phyloP scores from a whole-genome alignment of 1,140 invertebrate genomes.

The Cepaea nemoralis region DNA sequence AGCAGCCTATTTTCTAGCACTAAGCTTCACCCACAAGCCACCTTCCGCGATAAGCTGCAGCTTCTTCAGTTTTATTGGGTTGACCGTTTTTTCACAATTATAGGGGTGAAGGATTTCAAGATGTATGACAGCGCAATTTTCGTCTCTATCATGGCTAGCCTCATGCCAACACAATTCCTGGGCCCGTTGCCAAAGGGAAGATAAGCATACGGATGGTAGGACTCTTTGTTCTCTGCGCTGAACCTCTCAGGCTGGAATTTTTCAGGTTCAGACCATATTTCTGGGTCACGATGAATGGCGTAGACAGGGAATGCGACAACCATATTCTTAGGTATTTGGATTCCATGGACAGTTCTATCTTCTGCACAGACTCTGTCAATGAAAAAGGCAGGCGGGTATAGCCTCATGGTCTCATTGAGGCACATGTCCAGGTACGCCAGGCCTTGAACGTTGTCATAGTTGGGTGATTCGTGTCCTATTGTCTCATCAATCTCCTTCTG shows the following conservation, averaged over 20 bases:
- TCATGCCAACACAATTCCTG: constrained; percentile 77
- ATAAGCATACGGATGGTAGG: constrained; percentile 62
- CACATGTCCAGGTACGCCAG: constrained; percentile 68
- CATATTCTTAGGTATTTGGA: constrained; percentile 71
- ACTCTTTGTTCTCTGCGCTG: constrained; percentile 39
- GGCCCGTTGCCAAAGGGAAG: constrained; percentile 77
- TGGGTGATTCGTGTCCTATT: constrained; percentile 47
- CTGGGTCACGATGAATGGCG: constrained; percentile 84
- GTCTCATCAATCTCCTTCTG: constrained; percentile 59
- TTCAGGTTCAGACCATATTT: constrained; percentile 80
- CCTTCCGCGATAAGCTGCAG: neutral
- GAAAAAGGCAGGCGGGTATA: constrained; percentile 62
- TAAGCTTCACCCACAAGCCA: neutral
- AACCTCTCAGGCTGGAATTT: constrained; percentile 78
- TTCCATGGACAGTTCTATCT: neutral
- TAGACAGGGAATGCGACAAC: constrained; percentile 83
- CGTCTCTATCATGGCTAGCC: constrained; percentile 77
- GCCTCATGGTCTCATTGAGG: constrained; percentile 67
- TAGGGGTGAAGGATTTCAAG: constrained; percentile 54
- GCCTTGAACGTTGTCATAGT: constrained; percentile 66
- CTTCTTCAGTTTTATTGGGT: constrained; percentile 6
- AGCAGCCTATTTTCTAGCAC: neutral
- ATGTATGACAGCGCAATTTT: constrained; percentile 76
- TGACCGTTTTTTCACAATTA: constrained; percentile 35
- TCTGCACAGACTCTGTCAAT: constrained; percentile 5